phyloP scores from a whole-genome alignment of 2,888 invertebrate genomes.

The Homarus gammarus region DNA sequence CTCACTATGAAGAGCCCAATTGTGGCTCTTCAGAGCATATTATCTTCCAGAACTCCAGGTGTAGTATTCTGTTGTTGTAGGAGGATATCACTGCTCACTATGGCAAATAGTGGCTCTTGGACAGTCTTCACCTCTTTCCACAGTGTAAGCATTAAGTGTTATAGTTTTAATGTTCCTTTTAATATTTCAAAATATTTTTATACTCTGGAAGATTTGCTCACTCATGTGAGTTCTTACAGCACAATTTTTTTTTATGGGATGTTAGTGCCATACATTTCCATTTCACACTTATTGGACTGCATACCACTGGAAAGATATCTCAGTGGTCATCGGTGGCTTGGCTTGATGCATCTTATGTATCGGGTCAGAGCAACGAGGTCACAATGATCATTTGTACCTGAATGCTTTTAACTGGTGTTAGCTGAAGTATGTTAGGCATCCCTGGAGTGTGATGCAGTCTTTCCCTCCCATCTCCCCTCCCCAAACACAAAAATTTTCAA shows the following conservation, averaged over 20 bases:
- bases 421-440: conserved; percentile 53
- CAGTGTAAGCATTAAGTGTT: conserved; percentile 71
- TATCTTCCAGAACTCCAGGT: conserved; percentile 29
- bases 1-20: conserved; percentile 29
- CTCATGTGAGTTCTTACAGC: conserved; percentile 60
- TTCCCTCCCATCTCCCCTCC: background rate
- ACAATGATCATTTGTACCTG: conserved; percentile 74
- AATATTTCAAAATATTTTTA: conserved; percentile 74
- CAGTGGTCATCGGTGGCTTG: conserved; percentile 36
- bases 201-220: conserved; percentile 69
- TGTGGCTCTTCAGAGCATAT: conserved; percentile 36
- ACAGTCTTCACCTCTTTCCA: conserved; percentile 68
- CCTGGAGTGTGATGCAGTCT: conserved; percentile 56
- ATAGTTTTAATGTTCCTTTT: conserved; percentile 73
- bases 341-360: conserved; percentile 39
- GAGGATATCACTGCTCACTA: conserved; percentile 43
- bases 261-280: conserved; percentile 71
- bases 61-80: conserved; percentile 41
- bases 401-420: conserved; percentile 68
- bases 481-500: background rate
- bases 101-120: conserved; percentile 47
- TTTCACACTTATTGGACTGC: conserved; percentile 62
- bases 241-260: conserved; percentile 66
- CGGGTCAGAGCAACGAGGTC: conserved; percentile 57
- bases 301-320: conserved; percentile 56